A percentile compares a stretch with the other conserved stretches of the same genome.
Evolutionary conservation across 1,140 invertebrate genomes (phyloP).

Genomic region (Pseudomyrmex concolor): DNA sequence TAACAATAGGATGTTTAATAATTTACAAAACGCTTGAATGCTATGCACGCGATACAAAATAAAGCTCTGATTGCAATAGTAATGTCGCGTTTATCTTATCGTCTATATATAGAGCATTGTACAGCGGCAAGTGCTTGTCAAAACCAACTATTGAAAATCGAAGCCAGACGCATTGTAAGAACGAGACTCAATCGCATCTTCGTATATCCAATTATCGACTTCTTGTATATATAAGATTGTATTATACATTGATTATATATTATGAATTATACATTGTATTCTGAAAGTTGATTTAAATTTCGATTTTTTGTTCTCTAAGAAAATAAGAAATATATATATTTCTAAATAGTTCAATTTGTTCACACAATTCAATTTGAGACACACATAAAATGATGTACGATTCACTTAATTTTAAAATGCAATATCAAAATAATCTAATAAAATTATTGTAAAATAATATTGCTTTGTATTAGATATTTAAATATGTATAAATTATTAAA

Average conservation of each 20-base stretch:
- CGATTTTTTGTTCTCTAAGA: neutral
- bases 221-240: conserved; percentile 66
- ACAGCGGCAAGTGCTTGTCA: conserved; percentile 71
- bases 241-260: no score
- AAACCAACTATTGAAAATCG: conserved; percentile 78
- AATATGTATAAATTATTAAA: neutral
- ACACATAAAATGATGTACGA: neutral
- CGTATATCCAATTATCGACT: conserved; percentile 75
- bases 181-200: conserved; percentile 68
- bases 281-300: conserved; percentile 25
- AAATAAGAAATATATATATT: neutral
- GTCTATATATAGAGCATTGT: conserved; percentile 54
- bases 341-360: conserved; percentile 11
- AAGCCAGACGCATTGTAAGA: conserved; percentile 73
- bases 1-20: neutral
- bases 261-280: conserved; percentile 74
- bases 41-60: conserved; percentile 5
- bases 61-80: conserved; percentile 21
- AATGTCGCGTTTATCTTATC: conserved; percentile 54
- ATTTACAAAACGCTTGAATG: neutral
- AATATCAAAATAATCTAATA: neutral
- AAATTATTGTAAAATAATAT: no score
- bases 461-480: no score
- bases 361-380: no score
- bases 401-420: neutral